These are phyloP conservation scores for Pseudocheirus occidentalis DNA, from an alignment of 2,797 vertebrate genomes.

Conservation along the genomic window DNA sequence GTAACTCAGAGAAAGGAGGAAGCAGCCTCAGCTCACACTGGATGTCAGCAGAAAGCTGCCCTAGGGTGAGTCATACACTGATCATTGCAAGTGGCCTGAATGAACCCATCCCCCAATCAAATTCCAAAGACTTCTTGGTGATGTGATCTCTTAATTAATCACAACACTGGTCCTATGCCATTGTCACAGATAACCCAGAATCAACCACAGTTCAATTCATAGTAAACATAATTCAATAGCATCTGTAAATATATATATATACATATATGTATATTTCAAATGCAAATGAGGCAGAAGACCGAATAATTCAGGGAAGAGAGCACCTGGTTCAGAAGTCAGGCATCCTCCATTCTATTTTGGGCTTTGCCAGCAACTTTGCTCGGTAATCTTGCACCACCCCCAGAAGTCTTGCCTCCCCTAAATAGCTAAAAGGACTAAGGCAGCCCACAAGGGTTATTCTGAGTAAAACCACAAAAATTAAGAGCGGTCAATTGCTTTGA, in stretches of 20 bases:
- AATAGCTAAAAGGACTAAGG: background rate
- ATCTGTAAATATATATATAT: background rate
- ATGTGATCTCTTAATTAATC: background rate
- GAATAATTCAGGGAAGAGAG: slow-evolving; percentile 15
- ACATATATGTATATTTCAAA: slow-evolving; percentile 10
- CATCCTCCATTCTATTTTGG: slow-evolving; percentile 62
- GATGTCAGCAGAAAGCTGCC: background rate
- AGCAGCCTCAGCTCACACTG: background rate
- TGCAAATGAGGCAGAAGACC: slow-evolving; percentile 41
- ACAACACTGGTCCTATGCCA: background rate
- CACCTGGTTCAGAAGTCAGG: slow-evolving; percentile 52
- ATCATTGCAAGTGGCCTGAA: background rate
- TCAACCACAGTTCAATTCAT: background rate
- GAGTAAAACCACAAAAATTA: background rate
- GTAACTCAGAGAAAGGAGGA: background rate
- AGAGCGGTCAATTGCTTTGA: background rate
- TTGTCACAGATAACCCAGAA: background rate
- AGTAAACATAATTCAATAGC: background rate
- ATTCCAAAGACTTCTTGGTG: background rate
- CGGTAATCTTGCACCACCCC: slow-evolving; percentile 20
- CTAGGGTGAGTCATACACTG: background rate
- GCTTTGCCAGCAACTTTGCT: slow-evolving; percentile 45
- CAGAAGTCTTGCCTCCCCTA: slow-evolving; percentile 54
- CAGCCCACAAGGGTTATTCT: background rate
- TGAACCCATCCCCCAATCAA: background rate